Evolutionary conservation across 2,113 vertebrate genomes (phyloP), one percentile per base, ranked within the genome.

Genomic region (Vidua chalybeata): DNA sequence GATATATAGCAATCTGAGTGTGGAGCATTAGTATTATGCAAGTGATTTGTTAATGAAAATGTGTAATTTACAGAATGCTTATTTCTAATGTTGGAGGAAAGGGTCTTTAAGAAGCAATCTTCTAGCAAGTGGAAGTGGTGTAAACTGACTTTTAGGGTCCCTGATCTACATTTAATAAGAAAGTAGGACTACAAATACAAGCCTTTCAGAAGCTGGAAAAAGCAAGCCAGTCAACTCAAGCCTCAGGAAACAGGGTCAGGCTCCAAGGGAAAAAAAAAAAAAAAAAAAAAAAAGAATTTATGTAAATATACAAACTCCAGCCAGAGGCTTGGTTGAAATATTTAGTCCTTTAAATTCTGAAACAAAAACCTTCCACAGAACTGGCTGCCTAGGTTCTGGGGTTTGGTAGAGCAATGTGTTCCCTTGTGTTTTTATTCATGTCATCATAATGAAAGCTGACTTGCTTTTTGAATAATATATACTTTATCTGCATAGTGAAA

Each of bases 391-490:
- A 27, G 12, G 16, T 84, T 86, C 76, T 89, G 82, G 61, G 13
- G 28, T 64, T 75, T 94, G 43, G 68, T 90, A 59, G 49, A 84
- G 74, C 61, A 74, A 21, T 86, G 54, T 30, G 28, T 84, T 92
- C 54, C 48, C 26, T 71, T 68, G 77, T 90, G 84, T 43, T 94
- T 94, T 94, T 61, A 75, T 90, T 89, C 80, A 62, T 54, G 73
- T 93, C 88, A 87, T 19, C 30, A 22, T 95, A 95, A 94, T 89
- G 80, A 95, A 94, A 95, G 55, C 66, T 82, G 95, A 94, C 95
- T 94, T 73, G 46, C 73, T 87, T 94, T 96, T 91, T 95, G 66
- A 93, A 95, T 96, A 95, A 95, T 90, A 89, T 76, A 93, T 92
- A 68, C n/a, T 95, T 86, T 30, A 72, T 89, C 93, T 77, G 37